Percentiles rank a stretch among this genome's conserved stretches.
phyloP scores from a whole-genome alignment of 1,140 invertebrate genomes.

The Limonius californicus region DNA sequence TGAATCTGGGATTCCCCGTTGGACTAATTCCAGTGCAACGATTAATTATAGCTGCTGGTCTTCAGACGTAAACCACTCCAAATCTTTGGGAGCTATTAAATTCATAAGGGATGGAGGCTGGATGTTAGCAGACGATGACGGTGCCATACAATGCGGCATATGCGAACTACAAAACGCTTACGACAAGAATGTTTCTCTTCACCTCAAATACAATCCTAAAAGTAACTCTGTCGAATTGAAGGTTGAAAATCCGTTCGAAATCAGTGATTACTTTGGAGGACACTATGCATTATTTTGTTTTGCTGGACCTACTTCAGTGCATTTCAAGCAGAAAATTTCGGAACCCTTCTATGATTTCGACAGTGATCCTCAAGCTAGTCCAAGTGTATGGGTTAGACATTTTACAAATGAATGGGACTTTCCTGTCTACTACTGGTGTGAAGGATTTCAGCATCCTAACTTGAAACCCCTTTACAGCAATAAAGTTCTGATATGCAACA shows the following conservation, averaged over 20 bases:
- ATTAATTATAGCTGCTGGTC: neutral
- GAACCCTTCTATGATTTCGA: neutral
- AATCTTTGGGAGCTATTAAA: neutral
- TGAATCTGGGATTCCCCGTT: neutral
- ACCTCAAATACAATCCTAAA: neutral
- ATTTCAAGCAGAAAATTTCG: neutral
- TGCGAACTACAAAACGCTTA: neutral
- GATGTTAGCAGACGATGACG: neutral
- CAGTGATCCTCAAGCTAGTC: neutral
- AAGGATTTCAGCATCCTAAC: neutral
- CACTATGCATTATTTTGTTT: neutral
- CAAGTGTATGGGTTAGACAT: neutral
- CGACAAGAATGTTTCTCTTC: neutral
- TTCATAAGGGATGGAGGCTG: neutral
- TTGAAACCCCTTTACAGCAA: neutral
- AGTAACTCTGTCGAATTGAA: neutral
- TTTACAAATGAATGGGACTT: neutral
- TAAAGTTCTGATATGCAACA: neutral
- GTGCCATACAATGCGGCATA: neutral
- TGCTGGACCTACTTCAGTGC: neutral
- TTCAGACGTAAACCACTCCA: neutral
- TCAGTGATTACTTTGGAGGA: neutral
- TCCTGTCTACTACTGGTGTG: neutral
- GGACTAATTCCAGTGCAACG: neutral
- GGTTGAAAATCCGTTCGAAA: neutral